These are phyloP conservation scores for Drosophila multiciliata DNA, from an alignment of 2,888 invertebrate species.

Conservation along the genomic window DNA sequence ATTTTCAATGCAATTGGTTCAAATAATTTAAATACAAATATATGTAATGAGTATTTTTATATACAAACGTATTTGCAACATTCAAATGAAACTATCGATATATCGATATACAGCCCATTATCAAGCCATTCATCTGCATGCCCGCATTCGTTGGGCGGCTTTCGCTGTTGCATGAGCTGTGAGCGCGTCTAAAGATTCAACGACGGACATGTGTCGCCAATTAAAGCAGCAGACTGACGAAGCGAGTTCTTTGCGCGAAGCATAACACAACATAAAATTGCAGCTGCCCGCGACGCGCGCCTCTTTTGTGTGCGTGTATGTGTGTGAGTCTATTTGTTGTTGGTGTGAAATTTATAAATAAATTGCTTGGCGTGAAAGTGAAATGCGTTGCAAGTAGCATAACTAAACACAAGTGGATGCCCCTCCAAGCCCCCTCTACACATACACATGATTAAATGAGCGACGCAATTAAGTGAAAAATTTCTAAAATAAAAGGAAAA, in stretches of 20 bases:
- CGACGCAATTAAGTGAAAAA: slow-evolving; percentile 74
- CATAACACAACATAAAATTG: slow-evolving; percentile 57
- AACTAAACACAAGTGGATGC: slow-evolving; percentile 45
- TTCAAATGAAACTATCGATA: slow-evolving; percentile 24
- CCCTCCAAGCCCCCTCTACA: neutral
- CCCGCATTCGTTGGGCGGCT: slow-evolving; percentile 75
- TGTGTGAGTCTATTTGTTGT: slow-evolving; percentile 32
- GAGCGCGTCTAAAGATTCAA: slow-evolving; percentile 31
- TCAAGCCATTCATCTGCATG: slow-evolving; percentile 35
- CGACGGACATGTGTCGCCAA: slow-evolving; percentile 15
- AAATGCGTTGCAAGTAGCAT: slow-evolving; percentile 63
- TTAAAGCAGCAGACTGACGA: slow-evolving; percentile 22
- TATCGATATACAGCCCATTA: slow-evolving; percentile 15
- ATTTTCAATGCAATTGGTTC: neutral
- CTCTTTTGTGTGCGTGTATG: slow-evolving; percentile 48
- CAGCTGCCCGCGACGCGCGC: slow-evolving; percentile 69
- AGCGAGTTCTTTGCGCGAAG: slow-evolving; percentile 35
- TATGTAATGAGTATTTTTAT: neutral
- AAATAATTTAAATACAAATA: neutral
- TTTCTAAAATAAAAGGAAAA: slow-evolving; percentile 31
- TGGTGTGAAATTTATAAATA: slow-evolving; percentile 64
- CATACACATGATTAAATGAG: slow-evolving; percentile 33
- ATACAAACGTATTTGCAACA: neutral
- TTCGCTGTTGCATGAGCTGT: slow-evolving; percentile 73
- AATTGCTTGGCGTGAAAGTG: slow-evolving; percentile 71